These are phyloP conservation scores for Porites cylindrica DNA, from an alignment of 92 coral and sea anemone genomes.

Conservation along the genomic window DNA sequence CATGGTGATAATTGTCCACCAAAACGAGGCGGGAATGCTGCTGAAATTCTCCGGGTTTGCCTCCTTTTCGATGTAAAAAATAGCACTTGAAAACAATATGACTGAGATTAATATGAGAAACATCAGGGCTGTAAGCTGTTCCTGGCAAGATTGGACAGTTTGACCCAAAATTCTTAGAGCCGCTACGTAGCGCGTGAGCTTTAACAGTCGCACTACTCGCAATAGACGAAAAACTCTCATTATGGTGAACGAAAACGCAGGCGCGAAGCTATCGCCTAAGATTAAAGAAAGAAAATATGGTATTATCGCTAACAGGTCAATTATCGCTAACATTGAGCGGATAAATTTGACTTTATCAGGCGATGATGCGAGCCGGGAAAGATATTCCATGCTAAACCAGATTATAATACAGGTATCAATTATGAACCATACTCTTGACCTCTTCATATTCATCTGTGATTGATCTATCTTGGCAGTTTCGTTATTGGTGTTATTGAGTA, in stretches of 20 bases:
- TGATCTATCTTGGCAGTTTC: background rate
- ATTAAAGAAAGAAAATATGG: conserved; percentile 82
- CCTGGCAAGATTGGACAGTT: conserved; percentile 84
- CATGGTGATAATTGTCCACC: conserved; percentile 97
- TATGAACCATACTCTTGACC: conserved; percentile 81
- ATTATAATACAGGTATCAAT: conserved; percentile 84
- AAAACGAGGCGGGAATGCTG: conserved; percentile 91
- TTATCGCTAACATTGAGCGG: conserved; percentile 75
- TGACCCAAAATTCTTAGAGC: conserved; percentile 90
- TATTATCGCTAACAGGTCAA: conserved; percentile 88
- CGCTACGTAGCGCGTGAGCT: conserved; percentile 93
- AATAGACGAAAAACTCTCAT: conserved; percentile 83
- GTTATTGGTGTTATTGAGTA: conserved; percentile 26
- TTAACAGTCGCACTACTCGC: conserved; percentile 83
- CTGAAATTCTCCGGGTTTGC: conserved; percentile 70
- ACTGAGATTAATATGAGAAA: conserved; percentile 74
- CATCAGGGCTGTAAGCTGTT: conserved; percentile 78
- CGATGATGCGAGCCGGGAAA: conserved; percentile 74
- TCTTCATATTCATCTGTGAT: background rate
- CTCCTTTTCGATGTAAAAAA: conserved; percentile 78
- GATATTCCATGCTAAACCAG: conserved; percentile 89
- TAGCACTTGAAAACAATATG: conserved; percentile 77
- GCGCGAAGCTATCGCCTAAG: conserved; percentile 61
- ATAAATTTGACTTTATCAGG: conserved; percentile 75
- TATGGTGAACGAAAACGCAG: conserved; percentile 74